Evolutionary conservation across 92 coral and sea anemone species (phyloP).

Genomic region (Actinostola sp.): DNA sequence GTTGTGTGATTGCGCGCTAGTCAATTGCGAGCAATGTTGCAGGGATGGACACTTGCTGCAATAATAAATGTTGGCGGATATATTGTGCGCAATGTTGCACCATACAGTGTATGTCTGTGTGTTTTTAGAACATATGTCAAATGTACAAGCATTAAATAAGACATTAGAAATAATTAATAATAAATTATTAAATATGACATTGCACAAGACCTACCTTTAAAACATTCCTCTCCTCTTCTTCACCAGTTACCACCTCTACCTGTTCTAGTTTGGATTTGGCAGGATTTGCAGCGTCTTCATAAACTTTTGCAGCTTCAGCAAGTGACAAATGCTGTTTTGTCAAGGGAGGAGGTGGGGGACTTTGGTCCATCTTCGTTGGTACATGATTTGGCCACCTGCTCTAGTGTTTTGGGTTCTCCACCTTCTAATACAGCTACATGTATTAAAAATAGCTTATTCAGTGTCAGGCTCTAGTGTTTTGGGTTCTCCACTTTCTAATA

Average conservation of each 20-base stretch:
- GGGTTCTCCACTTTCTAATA: neutral
- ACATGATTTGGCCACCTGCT: constrained; percentile 75
- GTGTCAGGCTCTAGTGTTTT: no score
- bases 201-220: constrained; percentile 84
- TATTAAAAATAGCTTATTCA: no score
- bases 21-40: no score
- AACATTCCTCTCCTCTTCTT: constrained; percentile 94
- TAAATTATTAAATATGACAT: neutral
- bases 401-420: constrained; percentile 83
- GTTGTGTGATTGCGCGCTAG: no score
- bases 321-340: constrained; percentile 76
- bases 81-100: no score
- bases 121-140: no score
- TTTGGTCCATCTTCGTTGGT: constrained; percentile 61
- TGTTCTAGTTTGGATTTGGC: constrained; percentile 56
- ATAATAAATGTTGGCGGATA: no score
- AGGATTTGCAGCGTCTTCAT: constrained; percentile 62
- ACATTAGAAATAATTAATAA: no score
- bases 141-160: no score
- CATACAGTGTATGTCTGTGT: no score
- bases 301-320: constrained; percentile 85
- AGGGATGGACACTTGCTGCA: no score
- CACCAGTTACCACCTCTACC: constrained; percentile 89
- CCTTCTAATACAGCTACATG: no score
- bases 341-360: constrained; percentile 66